Percentiles rank a stretch among this genome's conserved stretches.
These are phyloP conservation scores for Drosophila pallidifrons DNA, from an alignment of 1,140 invertebrate genomes.

Conservation along the genomic window DNA sequence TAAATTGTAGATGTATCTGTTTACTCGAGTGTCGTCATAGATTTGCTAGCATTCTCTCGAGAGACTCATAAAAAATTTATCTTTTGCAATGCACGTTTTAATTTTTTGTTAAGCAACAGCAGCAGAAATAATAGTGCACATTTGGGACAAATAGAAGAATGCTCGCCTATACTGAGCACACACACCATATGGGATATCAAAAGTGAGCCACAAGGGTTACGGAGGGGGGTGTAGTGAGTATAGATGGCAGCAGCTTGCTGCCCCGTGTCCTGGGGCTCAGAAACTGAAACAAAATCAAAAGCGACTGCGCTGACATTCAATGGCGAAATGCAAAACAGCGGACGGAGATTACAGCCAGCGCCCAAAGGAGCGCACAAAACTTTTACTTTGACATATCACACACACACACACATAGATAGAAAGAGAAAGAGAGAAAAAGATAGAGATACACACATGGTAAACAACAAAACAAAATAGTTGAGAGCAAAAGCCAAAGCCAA, in stretches of 20 bases:
- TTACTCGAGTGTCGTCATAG: conserved; percentile 3
- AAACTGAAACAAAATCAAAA: conserved; percentile 56
- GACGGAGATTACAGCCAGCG: conserved; percentile 72
- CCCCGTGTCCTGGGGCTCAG: conserved; percentile 29
- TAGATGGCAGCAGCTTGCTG: conserved; percentile 7
- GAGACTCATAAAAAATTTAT: conserved; percentile 64
- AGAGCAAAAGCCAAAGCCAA: conserved; percentile 51
- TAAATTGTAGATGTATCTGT: neutral
- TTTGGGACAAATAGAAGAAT: conserved; percentile 68
- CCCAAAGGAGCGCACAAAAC: conserved; percentile 72
- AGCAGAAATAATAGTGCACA: conserved; percentile 52
- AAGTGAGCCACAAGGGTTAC: too few species aligned
- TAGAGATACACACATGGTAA: conserved; percentile 13
- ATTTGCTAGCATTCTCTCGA: conserved; percentile 38
- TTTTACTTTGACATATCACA: conserved; percentile 80
- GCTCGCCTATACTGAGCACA: conserved; percentile 26
- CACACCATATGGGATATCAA: too few species aligned
- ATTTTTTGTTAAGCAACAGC: conserved; percentile 32
- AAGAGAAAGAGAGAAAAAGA: neutral
- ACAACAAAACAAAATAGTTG: conserved; percentile 57
- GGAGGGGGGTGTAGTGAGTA: neutral
- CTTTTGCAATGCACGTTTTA: conserved; percentile 37
- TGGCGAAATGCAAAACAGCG: conserved; percentile 72
- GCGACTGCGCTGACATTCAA: conserved; percentile 62
- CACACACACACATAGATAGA: conserved; percentile 30